Evolutionary conservation across 2,888 invertebrate genomes (phyloP).

Genomic region (Carabus problematicus): DNA sequence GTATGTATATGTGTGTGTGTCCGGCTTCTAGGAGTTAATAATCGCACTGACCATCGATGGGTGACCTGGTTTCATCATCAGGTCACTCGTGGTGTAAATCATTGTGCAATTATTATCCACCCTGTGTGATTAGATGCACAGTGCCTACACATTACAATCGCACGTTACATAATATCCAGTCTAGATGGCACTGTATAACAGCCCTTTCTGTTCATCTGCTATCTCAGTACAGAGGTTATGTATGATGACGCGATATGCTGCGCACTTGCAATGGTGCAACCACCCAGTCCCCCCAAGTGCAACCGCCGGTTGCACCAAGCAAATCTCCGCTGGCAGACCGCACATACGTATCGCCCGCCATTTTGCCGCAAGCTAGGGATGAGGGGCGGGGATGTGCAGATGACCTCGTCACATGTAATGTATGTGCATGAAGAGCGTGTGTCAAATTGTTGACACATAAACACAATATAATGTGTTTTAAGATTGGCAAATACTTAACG

Average conservation of each 20-base stretch:
- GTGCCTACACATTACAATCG: not conserved
- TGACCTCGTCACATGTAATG: too few relatives aligned
- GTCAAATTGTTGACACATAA: too few relatives aligned
- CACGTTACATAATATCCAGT: not conserved
- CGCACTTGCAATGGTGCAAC: conserved; percentile 15
- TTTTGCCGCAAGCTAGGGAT: too few relatives aligned
- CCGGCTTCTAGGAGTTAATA: conserved; percentile 9
- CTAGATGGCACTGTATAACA: too few relatives aligned
- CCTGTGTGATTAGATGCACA: not conserved
- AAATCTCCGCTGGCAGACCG: not conserved
- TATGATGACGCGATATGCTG: conserved; percentile 35
- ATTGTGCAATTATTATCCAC: conserved; percentile 11
- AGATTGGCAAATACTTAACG: too few relatives aligned
- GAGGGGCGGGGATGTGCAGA: too few relatives aligned
- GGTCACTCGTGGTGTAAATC: conserved; percentile 16
- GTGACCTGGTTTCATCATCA: conserved; percentile 4
- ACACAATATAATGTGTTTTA: too few relatives aligned
- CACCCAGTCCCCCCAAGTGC: too few relatives aligned
- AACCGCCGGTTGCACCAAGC: conserved; percentile 9
- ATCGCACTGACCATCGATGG: not conserved
- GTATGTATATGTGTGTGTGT: too few relatives aligned
- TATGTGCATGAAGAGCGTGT: too few relatives aligned
- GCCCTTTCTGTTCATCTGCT: not conserved
- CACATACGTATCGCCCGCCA: not conserved
- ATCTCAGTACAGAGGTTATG: conserved; percentile 32